phyloP scores from a whole-genome alignment of 2,113 vertebrate genomes.

The Sakesphorus luctuosus region DNA sequence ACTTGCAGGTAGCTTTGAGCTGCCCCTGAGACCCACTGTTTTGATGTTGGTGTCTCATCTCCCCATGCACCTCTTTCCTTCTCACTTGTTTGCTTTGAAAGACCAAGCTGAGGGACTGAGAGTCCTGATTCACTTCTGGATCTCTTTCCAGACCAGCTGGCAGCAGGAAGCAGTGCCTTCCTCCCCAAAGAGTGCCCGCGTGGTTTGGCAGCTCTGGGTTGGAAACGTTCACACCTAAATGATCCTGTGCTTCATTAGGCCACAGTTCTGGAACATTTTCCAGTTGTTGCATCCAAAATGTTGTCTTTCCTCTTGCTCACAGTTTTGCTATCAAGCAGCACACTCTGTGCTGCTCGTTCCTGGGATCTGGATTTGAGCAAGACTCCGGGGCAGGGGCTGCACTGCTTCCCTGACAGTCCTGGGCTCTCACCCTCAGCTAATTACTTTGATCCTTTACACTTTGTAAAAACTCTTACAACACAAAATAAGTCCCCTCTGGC shows the following conservation, averaged over 20 bases:
- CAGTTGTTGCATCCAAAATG: not conserved
- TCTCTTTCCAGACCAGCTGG: not conserved
- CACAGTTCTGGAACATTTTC: constrained; percentile 22
- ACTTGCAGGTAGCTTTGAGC: not conserved
- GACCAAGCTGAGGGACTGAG: not conserved
- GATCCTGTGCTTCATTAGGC: constrained; percentile 27
- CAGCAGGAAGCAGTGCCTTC: not conserved
- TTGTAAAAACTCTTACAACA: constrained; percentile 86
- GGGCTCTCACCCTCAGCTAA: constrained; percentile 78
- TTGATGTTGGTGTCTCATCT: not conserved
- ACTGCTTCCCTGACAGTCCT: constrained; percentile 68
- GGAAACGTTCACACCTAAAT: not conserved
- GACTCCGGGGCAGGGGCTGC: constrained; percentile 48
- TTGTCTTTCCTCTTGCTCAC: constrained; percentile 19
- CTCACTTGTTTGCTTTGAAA: not conserved
- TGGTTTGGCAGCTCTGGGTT: constrained; percentile 39
- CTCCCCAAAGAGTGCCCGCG: not conserved
- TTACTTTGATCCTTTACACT: constrained; percentile 86
- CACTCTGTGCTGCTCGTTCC: not conserved
- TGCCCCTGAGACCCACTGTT: not conserved
- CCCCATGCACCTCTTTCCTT: not conserved
- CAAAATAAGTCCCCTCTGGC: constrained; percentile 78
- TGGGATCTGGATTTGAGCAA: not conserved
- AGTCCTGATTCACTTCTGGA: not conserved
- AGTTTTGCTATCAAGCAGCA: not conserved